Conservation (phyloP, 53 echinoderm and acorn worm species). For the Echinometra lucunter region DNA sequence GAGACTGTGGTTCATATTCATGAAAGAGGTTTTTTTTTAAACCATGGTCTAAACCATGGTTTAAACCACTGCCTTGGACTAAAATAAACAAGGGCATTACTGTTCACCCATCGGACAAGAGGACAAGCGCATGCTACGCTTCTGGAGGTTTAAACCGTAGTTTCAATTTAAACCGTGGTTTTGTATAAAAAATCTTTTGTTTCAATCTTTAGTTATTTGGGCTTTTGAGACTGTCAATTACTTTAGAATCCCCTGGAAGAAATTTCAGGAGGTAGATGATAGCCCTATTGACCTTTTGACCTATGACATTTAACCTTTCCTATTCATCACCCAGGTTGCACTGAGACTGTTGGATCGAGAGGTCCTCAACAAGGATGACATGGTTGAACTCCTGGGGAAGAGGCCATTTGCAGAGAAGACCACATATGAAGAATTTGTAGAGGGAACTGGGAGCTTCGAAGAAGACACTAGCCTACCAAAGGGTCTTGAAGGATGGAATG, state of each 20-base stretch:
- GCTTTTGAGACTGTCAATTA: not conserved
- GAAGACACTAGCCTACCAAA: conserved; percentile 93
- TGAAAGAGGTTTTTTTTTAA: no score
- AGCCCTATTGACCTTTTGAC: not conserved
- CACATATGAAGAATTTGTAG: conserved; percentile 99
- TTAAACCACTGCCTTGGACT: no score
- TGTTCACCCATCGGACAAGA: no score
- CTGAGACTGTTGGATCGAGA: conserved; percentile 85
- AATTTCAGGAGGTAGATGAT: not conserved
- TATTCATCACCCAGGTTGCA: conserved; percentile 82
- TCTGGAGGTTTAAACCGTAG: no score
- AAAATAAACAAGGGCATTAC: no score
- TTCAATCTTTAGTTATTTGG: no score
- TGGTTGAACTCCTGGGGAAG: conserved; percentile 94
- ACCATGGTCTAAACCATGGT: no score
- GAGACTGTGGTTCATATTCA: no score
- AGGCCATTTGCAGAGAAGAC: conserved; percentile 97
- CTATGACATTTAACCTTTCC: not conserved
- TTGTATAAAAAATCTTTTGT: no score
- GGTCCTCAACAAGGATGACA: conserved; percentile 98
- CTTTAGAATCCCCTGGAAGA: not conserved
- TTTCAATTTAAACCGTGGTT: no score
- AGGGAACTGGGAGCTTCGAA: conserved; percentile 96
- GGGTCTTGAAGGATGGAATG: conserved; percentile 97
- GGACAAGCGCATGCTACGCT: no score